Percentiles rank a stretch among this genome's conserved stretches.
Conservation (phyloP, 2,888 invertebrate genomes). For the Limnephilus lunatus region DNA sequence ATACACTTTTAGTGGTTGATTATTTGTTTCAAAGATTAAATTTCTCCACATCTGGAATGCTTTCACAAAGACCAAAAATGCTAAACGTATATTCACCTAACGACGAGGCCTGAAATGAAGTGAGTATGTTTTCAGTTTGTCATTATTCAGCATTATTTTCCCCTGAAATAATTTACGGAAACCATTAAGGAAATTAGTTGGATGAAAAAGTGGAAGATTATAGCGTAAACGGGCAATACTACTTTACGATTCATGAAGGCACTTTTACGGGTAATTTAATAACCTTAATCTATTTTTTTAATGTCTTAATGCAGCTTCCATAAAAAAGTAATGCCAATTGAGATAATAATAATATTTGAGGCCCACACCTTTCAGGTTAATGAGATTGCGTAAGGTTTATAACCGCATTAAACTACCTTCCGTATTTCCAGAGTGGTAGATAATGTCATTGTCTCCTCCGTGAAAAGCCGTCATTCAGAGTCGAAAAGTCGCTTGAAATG, state of each 20-base stretch:
- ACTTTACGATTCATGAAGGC: slow-evolving; percentile 11
- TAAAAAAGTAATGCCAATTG: background rate
- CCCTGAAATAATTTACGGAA: slow-evolving; percentile 7
- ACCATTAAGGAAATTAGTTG: slow-evolving; percentile 24
- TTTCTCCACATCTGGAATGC: background rate
- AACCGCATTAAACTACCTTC: background rate
- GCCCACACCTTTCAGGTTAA: background rate
- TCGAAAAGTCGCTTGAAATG: too few relatives aligned
- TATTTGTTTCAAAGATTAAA: background rate
- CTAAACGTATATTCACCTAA: background rate
- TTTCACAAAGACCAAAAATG: background rate
- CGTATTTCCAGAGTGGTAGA: too few relatives aligned
- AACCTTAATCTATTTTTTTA: slow-evolving; percentile 4
- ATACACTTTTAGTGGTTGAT: background rate
- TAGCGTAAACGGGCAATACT: background rate
- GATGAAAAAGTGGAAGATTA: slow-evolving; percentile 27
- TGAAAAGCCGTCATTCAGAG: too few relatives aligned
- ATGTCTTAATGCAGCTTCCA: slow-evolving; percentile 1
- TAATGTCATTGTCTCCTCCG: too few relatives aligned
- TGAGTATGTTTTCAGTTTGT: background rate
- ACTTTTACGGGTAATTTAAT: slow-evolving; percentile 5
- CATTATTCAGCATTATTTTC: slow-evolving; percentile 23
- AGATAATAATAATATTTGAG: background rate
- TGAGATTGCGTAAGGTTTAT: background rate
- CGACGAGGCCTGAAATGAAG: background rate